These are phyloP conservation scores for Macrobrachium rosenbergii DNA, from an alignment of 1,140 invertebrate species.

Conservation along the genomic window DNA sequence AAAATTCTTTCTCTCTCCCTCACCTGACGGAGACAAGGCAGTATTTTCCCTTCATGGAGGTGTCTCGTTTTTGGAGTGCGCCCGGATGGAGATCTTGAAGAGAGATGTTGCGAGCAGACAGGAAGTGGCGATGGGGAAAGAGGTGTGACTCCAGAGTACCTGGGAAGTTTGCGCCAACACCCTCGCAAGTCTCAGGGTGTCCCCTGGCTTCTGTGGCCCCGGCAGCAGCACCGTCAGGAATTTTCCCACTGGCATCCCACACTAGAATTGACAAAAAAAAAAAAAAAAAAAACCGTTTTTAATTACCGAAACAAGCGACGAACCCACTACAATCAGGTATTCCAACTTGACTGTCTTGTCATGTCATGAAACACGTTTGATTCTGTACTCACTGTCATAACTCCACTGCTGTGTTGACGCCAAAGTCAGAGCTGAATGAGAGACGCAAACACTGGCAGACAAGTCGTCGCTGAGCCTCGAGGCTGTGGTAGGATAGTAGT, in stretches of 20 bases:
- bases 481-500: conserved; percentile 34
- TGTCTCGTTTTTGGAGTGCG: conserved; percentile 25
- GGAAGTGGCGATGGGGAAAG: not conserved
- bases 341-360: not conserved
- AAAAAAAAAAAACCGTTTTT: not conserved
- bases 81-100: not conserved
- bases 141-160: conserved; percentile 44
- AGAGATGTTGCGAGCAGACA: conserved; percentile 23
- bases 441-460: conserved; percentile 26
- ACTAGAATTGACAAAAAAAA: conserved; percentile 16
- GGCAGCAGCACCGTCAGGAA: conserved; percentile 24
- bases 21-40: conserved; percentile 42
- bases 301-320: not conserved
- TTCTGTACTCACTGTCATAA: conserved; percentile 20
- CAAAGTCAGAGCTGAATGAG: conserved; percentile 33
- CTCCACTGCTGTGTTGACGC: conserved; percentile 38
- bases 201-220: conserved; percentile 34
- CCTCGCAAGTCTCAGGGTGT: conserved; percentile 24
- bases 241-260: conserved; percentile 46
- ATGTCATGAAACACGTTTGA: not conserved
- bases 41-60: conserved; percentile 19
- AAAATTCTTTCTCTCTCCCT: not conserved
- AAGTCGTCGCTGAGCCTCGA: not conserved
- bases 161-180: conserved; percentile 8
- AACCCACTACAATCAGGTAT: not conserved